phyloP scores from a whole-genome alignment of 2,113 vertebrate species.

The pig (Sus scrofa) region DNA sequence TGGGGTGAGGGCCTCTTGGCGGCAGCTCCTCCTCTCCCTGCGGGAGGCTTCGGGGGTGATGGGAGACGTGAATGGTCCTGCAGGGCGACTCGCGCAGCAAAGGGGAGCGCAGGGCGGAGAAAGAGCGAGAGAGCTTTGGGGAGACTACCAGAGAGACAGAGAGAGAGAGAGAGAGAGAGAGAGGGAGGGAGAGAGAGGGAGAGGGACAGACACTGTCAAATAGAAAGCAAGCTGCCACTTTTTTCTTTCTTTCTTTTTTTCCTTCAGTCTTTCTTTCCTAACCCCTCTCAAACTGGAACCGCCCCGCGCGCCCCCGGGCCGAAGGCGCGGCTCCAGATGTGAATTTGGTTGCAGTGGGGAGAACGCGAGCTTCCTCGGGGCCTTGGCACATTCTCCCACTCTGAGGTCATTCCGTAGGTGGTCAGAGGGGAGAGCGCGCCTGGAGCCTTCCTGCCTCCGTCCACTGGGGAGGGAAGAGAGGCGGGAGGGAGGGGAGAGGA shows the following conservation, averaged over 20 bases:
- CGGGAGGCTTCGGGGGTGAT: not conserved
- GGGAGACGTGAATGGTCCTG: not conserved
- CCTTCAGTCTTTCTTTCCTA: not conserved
- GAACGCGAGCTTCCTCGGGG: slow-evolving; percentile 55
- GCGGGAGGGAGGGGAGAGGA: not conserved
- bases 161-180: not conserved
- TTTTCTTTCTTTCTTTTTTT: too few species aligned
- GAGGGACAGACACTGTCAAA: not conserved
- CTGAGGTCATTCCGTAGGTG: slow-evolving; percentile 87
- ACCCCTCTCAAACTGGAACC: slow-evolving; percentile 58
- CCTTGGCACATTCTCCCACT: slow-evolving; percentile 70
- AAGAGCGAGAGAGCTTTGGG: not conserved
- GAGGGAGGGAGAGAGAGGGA: not conserved
- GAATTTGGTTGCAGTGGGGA: slow-evolving; percentile 41
- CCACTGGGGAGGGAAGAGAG: slow-evolving; percentile 87
- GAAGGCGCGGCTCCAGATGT: slow-evolving; percentile 60
- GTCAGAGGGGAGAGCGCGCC: slow-evolving; percentile 76
- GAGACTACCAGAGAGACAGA: not conserved
- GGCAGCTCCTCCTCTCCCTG: not conserved
- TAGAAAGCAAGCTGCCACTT: slow-evolving; percentile 26
- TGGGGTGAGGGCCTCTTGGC: not conserved
- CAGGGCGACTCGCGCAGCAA: not conserved
- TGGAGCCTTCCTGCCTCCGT: slow-evolving; percentile 87
- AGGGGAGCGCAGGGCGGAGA: not conserved
- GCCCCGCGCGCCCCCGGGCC: slow-evolving; percentile 47